Evolutionary conservation across 2,113 vertebrate genomes (phyloP), one percentile per base, ranked within the genome.

Genomic region (Spheniscus mendiculus): DNA sequence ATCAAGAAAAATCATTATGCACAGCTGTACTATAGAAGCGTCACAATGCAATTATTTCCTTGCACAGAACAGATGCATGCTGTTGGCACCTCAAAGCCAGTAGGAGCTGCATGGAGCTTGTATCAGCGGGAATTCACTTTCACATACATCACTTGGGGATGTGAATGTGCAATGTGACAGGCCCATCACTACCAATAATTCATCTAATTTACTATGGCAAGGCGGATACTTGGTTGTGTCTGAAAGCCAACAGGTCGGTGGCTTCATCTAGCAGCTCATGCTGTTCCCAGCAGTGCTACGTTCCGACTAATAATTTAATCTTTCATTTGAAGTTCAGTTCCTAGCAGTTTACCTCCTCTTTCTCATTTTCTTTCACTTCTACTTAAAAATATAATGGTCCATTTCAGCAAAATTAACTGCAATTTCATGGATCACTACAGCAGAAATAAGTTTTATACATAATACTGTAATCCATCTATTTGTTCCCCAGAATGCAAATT

Each of bases 341-440:
- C 95, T 95, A 86, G 74, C 59, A 81, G 90, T 82, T 89, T 94
- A 72, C 47, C 74, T 88, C 61, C 61, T 95, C 89, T 87, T 95
- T 85, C 90, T 95, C 56, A 42, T 91, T 93, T 96, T 93, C 74
- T 94, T 94, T 92, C 82, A 52, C 42, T 88, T 97, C 63, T 62
- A 36, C 82, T 95, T 96, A 93, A 97, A 95, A 95, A 80, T 91
- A 97, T 78, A 89, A 93, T 36, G 44, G 69, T 70, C 66, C 34
- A 93, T 96, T 97, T 98, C 97, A 95, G 55, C 40, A 89, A 96
- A 98, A 98, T 95, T 97, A 97, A 96, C 80, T 87, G 72, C 58
- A 97, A 95, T 97, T 97, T 97, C 79, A 93, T 78, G 90, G 94
- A 89, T 97, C 91, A 83, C 78, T 92, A 93, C 90, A 93, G 72